Percentiles rank a stretch among this genome's conserved stretches.
These are phyloP conservation scores for Argyresthia albistria DNA, from an alignment of 2,888 invertebrate genomes.

Conservation along the genomic window DNA sequence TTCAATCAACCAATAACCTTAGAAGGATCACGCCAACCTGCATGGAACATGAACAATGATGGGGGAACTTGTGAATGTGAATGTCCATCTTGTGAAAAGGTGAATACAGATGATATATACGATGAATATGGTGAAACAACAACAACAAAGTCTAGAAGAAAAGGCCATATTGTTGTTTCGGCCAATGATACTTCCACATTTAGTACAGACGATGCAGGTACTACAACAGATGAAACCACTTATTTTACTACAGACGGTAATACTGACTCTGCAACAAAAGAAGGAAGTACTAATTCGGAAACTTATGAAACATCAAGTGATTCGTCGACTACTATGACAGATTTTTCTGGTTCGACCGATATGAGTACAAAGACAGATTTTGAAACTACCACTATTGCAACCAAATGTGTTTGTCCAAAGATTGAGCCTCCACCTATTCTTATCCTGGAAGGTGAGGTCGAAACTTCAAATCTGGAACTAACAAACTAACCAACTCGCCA, in stretches of 20 bases:
- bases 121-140: conserved; percentile 40
- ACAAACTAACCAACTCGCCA: conserved; percentile 17
- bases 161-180: background rate
- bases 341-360: conserved; percentile 19
- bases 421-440: conserved; percentile 78
- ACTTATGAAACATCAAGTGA: conserved; percentile 9
- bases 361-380: conserved; percentile 22
- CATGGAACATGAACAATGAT: conserved; percentile 25
- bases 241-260: conserved; percentile 11
- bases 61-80: conserved; percentile 83
- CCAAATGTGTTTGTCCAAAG: conserved; percentile 55
- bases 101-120: conserved; percentile 45
- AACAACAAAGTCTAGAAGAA: conserved; percentile 16
- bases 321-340: conserved; percentile 16
- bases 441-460: conserved; percentile 87
- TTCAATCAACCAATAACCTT: conserved; percentile 56
- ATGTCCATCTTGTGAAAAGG: conserved; percentile 76
- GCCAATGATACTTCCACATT: background rate
- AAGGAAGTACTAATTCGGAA: conserved; percentile 4
- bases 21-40: conserved; percentile 18
- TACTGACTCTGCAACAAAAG: conserved; percentile 17
- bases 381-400: conserved; percentile 12
- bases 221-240: conserved; percentile 10
- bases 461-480: conserved; percentile 32
- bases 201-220: conserved; percentile 6